Base-by-base conservation (phyloP, 2,797 vertebrate genomes). In the Huso huso region DNA sequence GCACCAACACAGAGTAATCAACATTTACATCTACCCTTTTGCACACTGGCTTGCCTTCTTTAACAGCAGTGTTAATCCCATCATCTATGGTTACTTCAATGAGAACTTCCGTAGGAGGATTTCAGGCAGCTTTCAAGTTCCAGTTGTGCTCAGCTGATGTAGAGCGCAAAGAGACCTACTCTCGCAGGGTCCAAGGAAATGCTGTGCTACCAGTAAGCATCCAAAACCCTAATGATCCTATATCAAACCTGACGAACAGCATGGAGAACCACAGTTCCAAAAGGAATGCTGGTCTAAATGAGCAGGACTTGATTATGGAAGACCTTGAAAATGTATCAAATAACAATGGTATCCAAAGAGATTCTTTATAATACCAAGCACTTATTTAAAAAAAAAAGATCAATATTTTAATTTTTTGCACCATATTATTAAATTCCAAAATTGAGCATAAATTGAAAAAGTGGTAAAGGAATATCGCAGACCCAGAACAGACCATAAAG, bases 31-130 rank as follows among this genome's bases (percentile, higher is more conserved):
- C 57, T 97, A 95, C 0, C 95, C 95, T 18, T 93, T 95, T 0
- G 96, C 95, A n/a, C 95, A 96, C 78, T 97, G 95, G 95, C 77
- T 98, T 6, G 94, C 94, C 12, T 98, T 98, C 73, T 95, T 89
- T 77, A 98, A 98, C 81, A 98, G 95, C 85, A 98, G 96, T 0
- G 12, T 97, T 80, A 95, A 97, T 81, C 94, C 96, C 50, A 92
- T 98, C 73, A 90, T 98, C 77, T 96, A 97, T 0, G 94, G 95
- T 0, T 96, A 94, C 86, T 95, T 94, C 74, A 97, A 97, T 0
- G 87, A 94, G 70, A 98, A 96, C 53, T 97, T 97, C 70, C 90
- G 85, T 1, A 81, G n/a, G 84, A 5, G 94, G 93, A 8, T 97
- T 96, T 68, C 92, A 91, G 70, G 85, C 89, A 0, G 79, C 75